Evolutionary conservation across 2,888 invertebrate genomes (phyloP).

Genomic region (Drosophila greeni): DNA sequence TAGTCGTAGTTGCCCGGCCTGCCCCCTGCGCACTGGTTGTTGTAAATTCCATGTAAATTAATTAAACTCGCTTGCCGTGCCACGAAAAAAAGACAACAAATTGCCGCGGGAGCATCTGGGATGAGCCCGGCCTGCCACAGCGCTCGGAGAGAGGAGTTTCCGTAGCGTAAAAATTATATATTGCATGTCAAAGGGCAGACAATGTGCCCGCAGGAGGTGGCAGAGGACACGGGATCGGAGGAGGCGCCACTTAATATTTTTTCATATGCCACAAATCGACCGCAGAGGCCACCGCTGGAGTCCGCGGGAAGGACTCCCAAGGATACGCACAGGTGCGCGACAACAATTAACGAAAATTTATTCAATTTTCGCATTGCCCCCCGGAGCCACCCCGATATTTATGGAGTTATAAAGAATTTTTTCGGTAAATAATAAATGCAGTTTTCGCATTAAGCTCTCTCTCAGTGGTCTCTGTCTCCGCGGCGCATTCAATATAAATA

Average conservation of each 20-base stretch:
- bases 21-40: constrained; percentile 39
- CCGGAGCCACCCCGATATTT: constrained; percentile 11
- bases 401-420: constrained; percentile 21
- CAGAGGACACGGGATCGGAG: constrained; percentile 16
- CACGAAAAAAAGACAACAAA: constrained; percentile 57
- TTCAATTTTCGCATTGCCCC: constrained; percentile 63
- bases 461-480: neutral
- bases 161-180: constrained; percentile 68
- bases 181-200: constrained; percentile 72
- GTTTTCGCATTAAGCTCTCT: constrained; percentile 28
- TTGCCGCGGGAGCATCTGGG: constrained; percentile 61
- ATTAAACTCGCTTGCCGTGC: constrained; percentile 72
- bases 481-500: constrained; percentile 31
- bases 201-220: constrained; percentile 46
- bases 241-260: constrained; percentile 70
- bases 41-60: constrained; percentile 74
- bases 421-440: constrained; percentile 25
- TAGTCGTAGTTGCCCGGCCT: constrained; percentile 34
- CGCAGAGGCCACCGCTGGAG: constrained; percentile 57
- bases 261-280: constrained; percentile 73
- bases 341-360: constrained; percentile 72
- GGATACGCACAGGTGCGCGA: constrained; percentile 59
- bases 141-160: constrained; percentile 22
- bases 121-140: constrained; percentile 19
- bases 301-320: constrained; percentile 24